Evolutionary conservation across 2,888 invertebrate genomes (phyloP), one percentile per base, ranked within the genome.

Genomic region (Metopia argyrocephala): DNA sequence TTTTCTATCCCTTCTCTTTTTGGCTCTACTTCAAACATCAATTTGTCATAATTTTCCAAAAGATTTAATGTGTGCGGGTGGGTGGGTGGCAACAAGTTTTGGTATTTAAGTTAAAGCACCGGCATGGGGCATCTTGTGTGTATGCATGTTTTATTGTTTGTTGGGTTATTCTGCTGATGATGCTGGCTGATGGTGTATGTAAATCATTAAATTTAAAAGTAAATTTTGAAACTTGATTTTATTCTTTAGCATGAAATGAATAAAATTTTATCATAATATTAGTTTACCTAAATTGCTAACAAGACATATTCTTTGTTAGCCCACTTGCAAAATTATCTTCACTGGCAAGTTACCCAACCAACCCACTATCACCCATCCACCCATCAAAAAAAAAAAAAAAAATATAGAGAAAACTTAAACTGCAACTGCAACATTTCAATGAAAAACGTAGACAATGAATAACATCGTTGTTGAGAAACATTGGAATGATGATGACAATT

Each of bases 401-500:
- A n/a, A n/a, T n/a, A n/a, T n/a, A n/a, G n/a, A n/a, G n/a, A n/a
- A n/a, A n/a, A n/a, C n/a, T n/a, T n/a, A n/a, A 2, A 0, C 12
- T 38, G 12, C 5, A 38, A 38, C 38, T 38, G 38, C 38, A 38
- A 15, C 15, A 38, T 12, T 38, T 12, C 2, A 38, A 38, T 38
- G 38, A 38, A 38, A 15, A 38, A 38, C 15, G 38, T 0, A 9
- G 31, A 5, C 12, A 12, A 1, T 1, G 31, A 3, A 31, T 9
- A 12, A 31, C 9, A 9, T 1, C 12, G 12, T 12, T 31, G 31
- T 12, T 9, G 31, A 31, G 7, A 3, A 31, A 12, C 9, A 38
- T 38, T n/a, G n/a, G n/a, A 15, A 38, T 38, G 66, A 61, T 66
- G 71, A 78, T 78, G 78, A 73, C 78, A 78, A 78, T 78, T 78